Percentiles rank a stretch among this genome's conserved stretches.
These are phyloP conservation scores for Pollenia amentaria DNA, from an alignment of 2,888 invertebrate species.

Conservation along the genomic window DNA sequence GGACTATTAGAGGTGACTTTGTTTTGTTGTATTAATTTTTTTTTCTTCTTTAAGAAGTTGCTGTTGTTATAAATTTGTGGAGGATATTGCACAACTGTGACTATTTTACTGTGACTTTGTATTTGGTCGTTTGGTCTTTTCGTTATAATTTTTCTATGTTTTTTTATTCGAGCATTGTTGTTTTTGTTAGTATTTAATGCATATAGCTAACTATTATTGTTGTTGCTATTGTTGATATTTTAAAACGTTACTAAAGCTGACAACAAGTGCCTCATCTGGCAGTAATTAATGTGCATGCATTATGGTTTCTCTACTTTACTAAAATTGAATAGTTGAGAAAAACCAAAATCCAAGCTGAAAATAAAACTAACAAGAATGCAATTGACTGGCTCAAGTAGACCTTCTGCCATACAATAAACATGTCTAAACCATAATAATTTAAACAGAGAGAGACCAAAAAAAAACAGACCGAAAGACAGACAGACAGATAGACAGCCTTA, in stretches of 20 bases:
- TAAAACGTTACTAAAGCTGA: constrained; percentile 66
- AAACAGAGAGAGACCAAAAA: neutral
- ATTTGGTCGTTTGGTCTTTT: constrained; percentile 66
- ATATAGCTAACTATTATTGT: constrained; percentile 2
- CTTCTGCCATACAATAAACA: constrained; percentile 64
- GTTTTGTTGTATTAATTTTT: constrained; percentile 58
- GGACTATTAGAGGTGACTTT: constrained; percentile 49
- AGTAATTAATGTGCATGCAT: constrained; percentile 72
- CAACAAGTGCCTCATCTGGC: constrained; percentile 74
- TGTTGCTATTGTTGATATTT: constrained; percentile 48
- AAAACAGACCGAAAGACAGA: neutral
- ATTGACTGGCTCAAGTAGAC: constrained; percentile 58
- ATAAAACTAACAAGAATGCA: constrained; percentile 54
- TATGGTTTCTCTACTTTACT: constrained; percentile 47
- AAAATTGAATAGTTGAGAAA: constrained; percentile 29
- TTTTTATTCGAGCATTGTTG: constrained; percentile 31
- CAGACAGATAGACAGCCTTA: neutral
- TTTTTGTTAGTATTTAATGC: constrained; percentile 15
- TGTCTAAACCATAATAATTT: constrained; percentile 50
- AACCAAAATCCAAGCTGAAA: neutral
- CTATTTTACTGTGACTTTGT: constrained; percentile 72
- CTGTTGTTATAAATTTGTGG: constrained; percentile 67
- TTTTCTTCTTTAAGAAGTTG: constrained; percentile 56
- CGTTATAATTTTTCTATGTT: constrained; percentile 46
- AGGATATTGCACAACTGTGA: constrained; percentile 74